Base-by-base conservation (phyloP, 2,888 invertebrate species). In the Stenichneumon culpator region DNA sequence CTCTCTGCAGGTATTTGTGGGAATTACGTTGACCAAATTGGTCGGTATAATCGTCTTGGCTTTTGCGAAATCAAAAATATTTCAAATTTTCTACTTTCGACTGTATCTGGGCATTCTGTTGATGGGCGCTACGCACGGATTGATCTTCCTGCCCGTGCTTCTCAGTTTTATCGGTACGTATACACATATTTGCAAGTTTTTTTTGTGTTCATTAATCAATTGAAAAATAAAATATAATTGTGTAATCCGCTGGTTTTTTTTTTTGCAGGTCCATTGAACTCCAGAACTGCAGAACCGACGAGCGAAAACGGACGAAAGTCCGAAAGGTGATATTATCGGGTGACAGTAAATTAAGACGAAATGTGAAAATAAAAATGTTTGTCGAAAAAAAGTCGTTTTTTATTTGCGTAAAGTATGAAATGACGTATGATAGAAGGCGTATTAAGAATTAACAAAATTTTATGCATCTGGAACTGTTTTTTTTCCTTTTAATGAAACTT, bases 81-180 rank as follows among this genome's bases (percentile, higher is more conserved):
- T 99, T 92, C 96, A 97, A 94, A 95, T 97, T 77, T 99, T 98
- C 93, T 99, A 99, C 95, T 99, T 99, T 94, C 96, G 99, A 92
- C 99, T 99, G 98, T 98, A 99, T 93, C 95, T 99, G 86, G 97
- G 98, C 77, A 98, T 99, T 89, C 99, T 99, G 1, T 90, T 99
- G 16, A 96, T 99, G 91, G 99, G 99, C 4, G 98, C 99, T 0
- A 94, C 97, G 0, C 99, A 99, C 92, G 99, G 99, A 3, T 95
- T 99, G 89, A 95, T 99, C 90, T 97, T 99, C 92, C 95, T 99
- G 91, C 99, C 99, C 4, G 98, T 98, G 5, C 93, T 99, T 11
- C 95, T 99, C 81, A 98, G 98, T 94, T 97, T 97, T 92, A 94
- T 97, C 87, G 97, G 97, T 91, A 82, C 86, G 87, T 83, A 16